phyloP scores from a whole-genome alignment of 2,797 vertebrate genomes.

The Sebastes cheni region DNA sequence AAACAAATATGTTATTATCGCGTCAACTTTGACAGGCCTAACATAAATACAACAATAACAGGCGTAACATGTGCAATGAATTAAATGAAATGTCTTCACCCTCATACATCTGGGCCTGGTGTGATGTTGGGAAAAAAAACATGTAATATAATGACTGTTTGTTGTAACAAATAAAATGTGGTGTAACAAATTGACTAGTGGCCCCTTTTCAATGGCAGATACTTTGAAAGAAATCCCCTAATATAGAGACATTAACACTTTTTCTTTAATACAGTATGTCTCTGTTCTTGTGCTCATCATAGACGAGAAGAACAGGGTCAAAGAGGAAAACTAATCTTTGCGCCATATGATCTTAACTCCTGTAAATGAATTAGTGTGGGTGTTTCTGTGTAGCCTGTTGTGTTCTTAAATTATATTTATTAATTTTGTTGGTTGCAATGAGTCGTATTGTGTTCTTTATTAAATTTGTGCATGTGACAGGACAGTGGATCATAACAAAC shows the following conservation, averaged over 20 bases:
- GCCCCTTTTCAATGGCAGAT: neutral
- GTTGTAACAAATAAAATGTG: neutral
- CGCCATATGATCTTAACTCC: conserved; percentile 1
- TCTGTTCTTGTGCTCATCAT: neutral
- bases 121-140: neutral
- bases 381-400: neutral
- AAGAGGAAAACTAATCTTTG: neutral
- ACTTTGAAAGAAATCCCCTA: neutral
- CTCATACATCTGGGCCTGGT: conserved; percentile 18
- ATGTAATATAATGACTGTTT: neutral
- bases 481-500: conserved; percentile 40
- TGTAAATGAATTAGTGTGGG: neutral
- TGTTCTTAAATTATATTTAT: conserved; percentile 19
- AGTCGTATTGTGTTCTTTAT: conserved; percentile 39
- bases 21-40: too few species aligned
- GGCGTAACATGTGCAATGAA: neutral
- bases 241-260: neutral
- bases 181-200: neutral
- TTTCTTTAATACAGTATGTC: neutral
- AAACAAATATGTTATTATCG: too few species aligned
- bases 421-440: neutral
- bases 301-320: neutral
- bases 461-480: conserved; percentile 63
- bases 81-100: neutral
- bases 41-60: neutral